Conservation (phyloP, 2,888 invertebrate genomes). For the Plebejus anna region DNA sequence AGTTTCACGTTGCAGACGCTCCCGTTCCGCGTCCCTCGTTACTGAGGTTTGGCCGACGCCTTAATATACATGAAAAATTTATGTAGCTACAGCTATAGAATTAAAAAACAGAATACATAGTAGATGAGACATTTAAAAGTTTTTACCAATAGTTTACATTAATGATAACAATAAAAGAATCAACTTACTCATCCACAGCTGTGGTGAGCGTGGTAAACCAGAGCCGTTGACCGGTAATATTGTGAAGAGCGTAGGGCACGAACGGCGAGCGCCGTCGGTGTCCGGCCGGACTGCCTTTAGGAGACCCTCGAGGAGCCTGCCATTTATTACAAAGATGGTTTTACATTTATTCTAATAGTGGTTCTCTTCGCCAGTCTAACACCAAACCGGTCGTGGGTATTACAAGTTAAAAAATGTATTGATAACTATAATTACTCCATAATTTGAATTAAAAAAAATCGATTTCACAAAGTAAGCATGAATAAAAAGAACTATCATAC, state of each 20-base stretch:
- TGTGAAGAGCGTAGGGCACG: constrained; percentile 95
- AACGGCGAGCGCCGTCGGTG: constrained; percentile 92
- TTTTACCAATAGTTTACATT: too few relatives aligned
- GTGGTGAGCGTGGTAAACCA: constrained; percentile 92
- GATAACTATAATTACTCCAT: too few relatives aligned
- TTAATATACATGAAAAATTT: too few relatives aligned
- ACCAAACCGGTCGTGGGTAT: not conserved
- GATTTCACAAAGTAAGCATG: not conserved
- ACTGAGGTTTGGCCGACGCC: too few relatives aligned
- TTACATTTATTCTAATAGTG: not conserved
- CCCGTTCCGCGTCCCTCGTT: too few relatives aligned
- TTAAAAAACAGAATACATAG: too few relatives aligned
- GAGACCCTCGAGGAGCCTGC: constrained; percentile 51
- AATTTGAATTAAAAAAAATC: not conserved
- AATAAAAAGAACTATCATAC: constrained; percentile 37
- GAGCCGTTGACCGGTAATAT: constrained; percentile 92
- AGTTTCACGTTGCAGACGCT: too few relatives aligned
- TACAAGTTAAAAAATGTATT: too few relatives aligned
- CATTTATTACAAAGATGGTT: too few relatives aligned
- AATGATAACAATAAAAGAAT: not conserved
- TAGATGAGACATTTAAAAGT: too few relatives aligned
- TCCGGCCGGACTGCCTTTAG: constrained; percentile 77
- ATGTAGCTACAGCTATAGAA: too few relatives aligned
- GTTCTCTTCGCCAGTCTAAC: not conserved
- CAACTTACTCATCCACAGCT: constrained; percentile 79